Base-by-base conservation (phyloP, 2,113 vertebrate genomes). In the Plestiodon gilberti region DNA sequence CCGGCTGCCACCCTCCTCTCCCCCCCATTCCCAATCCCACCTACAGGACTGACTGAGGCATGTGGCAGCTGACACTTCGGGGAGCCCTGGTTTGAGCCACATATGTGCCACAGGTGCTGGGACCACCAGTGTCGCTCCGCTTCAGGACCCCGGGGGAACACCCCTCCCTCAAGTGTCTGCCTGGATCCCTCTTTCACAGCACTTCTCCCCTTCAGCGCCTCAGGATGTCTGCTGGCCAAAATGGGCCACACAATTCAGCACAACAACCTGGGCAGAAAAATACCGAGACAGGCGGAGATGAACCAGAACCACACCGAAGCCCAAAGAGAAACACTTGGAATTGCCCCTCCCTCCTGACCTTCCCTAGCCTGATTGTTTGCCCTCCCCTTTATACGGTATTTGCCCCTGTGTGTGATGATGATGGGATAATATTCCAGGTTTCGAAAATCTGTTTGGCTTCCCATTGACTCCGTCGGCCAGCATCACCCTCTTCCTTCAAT, bases 391-490 rank as follows among this genome's bases (percentile, higher is more conserved):
- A 85, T 52, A 88, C 89, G 82, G 74, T 62, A 83, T 89, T 89
- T 91, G 74, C 86, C 87, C 71, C 87, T 57, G 0, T 0, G 81
- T 79, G 88, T n/a, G n/a, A n/a, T n/a, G n/a, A n/a, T n/a, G n/a
- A n/a, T n/a, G n/a, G n/a, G n/a, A n/a, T n/a, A n/a, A 86, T 91
- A 93, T 89, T 94, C 84, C 85, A 65, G 84, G 89, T 91, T 73
- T 81, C 64, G 79, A 7, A 79, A 0, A 59, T 70, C 52, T 1
- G 6, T 59, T 0, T 0, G 75, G 0, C 2, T 86, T 93, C 91
- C 90, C 89, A 83, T 1, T 0, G 55, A 0, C 0, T 0, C n/a
- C n/a, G n/a, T n/a, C 0, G 81, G 87, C 92, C 70, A 73, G 0
- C 65, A 0, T 67, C 89, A 91, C 85, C 89, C 38, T 89, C 83